Base-by-base conservation (phyloP, 2,888 invertebrate species). In the Halictus quadricinctus region DNA sequence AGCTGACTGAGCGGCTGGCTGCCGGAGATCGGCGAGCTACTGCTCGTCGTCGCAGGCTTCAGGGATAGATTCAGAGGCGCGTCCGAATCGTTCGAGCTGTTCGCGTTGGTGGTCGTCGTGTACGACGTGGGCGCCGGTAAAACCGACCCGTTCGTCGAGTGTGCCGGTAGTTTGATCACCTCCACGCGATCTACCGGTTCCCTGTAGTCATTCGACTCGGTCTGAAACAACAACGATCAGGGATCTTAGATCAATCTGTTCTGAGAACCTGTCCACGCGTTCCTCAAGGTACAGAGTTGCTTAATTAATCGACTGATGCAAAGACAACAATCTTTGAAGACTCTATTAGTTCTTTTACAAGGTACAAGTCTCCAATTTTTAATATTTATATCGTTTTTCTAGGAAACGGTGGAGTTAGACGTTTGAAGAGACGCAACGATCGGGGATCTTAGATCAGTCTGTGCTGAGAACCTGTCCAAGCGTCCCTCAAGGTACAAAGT, bases 41-140 rank as follows among this genome's bases (percentile, higher is more conserved):
- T 89, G 89, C 92, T 92, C 79, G 94, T 91, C 81, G 95, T 94
- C 66, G 95, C 94, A 0, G 97, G 97, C 94, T 98, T 98, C 88
- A 98, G 95, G 2, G 97, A 98, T 29, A 98, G 96, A 95, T 98
- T 98, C 41, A 98, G 95, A 0, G 98, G 98, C 1, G 97, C 96
- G 91, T 98, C 98, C 7, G 96, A 95, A 83, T 96, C 96, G 74
- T 96, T 96, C 79, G 95, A 95, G 54, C 95, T 89, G 94, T 93
- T 91, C 92, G 94, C 84, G 94, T 94, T 88, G 93, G 94, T 41
- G 95, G 95, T 95, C 41, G 95, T 95, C 41, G 96, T 95, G 90
- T 96, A 96, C 36, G 95, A 90, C 0, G 96, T 95, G 0, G 95
- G 94, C 21, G 95, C 95, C 81, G 94, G 90, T 29, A 95, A 94